Base-by-base conservation (phyloP, 2,797 vertebrate genomes). In the Acanthornis magna region DNA sequence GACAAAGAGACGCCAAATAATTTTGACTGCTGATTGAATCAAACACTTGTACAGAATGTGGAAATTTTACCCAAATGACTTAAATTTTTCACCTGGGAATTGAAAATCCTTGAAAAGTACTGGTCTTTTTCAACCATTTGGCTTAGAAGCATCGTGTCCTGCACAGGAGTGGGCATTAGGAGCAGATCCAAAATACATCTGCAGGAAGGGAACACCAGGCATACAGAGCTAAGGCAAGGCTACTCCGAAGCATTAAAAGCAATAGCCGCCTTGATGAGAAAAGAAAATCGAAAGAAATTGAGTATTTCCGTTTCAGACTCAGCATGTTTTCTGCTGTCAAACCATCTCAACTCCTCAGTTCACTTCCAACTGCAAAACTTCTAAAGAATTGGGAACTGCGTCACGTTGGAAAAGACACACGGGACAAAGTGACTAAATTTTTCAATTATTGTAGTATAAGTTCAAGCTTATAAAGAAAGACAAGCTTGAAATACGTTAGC, bases 151-250 rank as follows among this genome's bases (percentile, higher is more conserved):
- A 15, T 9, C 8, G 3, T 0, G 0, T 42, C 36, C 27, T 3
- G 5, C 5, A 5, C 13, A 25, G 36, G 4, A 34, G 13, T 0
- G 0, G 38, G 60, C 7, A 11, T 4, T 15, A 30, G 5, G 3
- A 72, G 6, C 25, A 66, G 20, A 48, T 15, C 9, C 32, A 1
- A 50, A 50, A 40, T 2, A 32, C 3, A 2, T 16, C 27, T 25
- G 27, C 5, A 7, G 38, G 16, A 72, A 61, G 20, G 10, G 12
- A 22, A 58, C 19, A 34, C 13, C 54, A 61, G 30, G 50, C 8
- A 6, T 58, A 53, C 29, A 30, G 16, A 55, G 25, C 5, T 27
- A n/a, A 29, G 36, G 21, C 29, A 77, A 76, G 20, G 57, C 48
- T 63, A 16, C 17, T 75, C n/a, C 3, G 20, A 58, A 84, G 47